Conservation (phyloP, 2,888 invertebrate genomes). For the Alloscopus bannaensis region DNA sequence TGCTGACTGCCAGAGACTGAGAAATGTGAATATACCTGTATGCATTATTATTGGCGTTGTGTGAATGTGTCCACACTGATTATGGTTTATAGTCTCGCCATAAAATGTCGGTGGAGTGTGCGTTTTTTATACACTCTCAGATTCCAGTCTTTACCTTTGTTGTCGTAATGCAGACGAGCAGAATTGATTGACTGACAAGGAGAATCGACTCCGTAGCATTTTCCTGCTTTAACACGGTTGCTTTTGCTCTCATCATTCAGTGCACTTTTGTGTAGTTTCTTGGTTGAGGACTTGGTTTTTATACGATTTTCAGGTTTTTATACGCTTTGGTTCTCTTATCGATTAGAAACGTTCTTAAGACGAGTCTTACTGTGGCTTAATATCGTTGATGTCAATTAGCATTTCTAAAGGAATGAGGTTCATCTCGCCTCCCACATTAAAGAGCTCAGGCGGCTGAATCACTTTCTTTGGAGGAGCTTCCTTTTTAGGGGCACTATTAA, state of each 20-base stretch:
- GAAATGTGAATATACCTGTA: too few relatives aligned
- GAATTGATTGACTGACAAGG: slow-evolving; percentile 4
- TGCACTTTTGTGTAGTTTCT: background rate
- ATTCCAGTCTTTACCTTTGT: too few relatives aligned
- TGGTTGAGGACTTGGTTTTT: background rate
- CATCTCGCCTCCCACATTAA: slow-evolving; percentile 73
- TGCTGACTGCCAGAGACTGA: too few relatives aligned
- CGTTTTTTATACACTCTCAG: too few relatives aligned
- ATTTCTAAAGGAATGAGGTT: slow-evolving; percentile 73
- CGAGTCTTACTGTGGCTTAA: slow-evolving; percentile 54
- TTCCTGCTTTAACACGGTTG: background rate
- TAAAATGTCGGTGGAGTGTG: too few relatives aligned
- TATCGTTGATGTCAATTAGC: slow-evolving; percentile 73
- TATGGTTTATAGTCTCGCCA: too few relatives aligned
- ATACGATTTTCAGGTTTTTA: background rate
- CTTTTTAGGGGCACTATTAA: slow-evolving; percentile 64
- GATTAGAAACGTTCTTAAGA: background rate
- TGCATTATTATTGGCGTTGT: too few relatives aligned
- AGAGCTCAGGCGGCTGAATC: slow-evolving; percentile 70
- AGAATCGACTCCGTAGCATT: background rate
- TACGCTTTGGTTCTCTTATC: slow-evolving; percentile 12
- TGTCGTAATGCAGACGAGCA: too few relatives aligned
- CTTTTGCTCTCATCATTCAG: background rate
- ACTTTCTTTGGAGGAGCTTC: slow-evolving; percentile 61
- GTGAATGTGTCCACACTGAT: too few relatives aligned